phyloP scores from a whole-genome alignment of 2,113 vertebrate species.

The Tympanuchus pallidicinctus region DNA sequence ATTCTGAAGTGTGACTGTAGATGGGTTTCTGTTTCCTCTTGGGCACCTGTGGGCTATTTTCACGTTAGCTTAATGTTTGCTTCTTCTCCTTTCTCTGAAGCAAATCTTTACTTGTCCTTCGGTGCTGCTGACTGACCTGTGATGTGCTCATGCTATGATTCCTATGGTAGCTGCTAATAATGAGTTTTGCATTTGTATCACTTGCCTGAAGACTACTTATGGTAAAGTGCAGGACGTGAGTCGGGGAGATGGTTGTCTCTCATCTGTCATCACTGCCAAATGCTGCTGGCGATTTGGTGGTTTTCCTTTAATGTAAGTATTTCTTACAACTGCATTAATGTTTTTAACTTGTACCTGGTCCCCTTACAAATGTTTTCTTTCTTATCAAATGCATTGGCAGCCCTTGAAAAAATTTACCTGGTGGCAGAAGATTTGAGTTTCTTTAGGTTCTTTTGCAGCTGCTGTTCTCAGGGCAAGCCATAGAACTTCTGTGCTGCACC shows the following conservation, averaged over 20 bases:
- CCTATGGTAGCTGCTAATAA: neutral
- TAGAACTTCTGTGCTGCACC: neutral
- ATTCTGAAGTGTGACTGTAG: neutral
- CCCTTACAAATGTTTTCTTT: neutral
- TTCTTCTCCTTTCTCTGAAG: neutral
- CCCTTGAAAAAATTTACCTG: neutral
- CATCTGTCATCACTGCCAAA: rapidly evolving
- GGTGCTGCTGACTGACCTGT: neutral
- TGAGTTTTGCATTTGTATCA: rapidly evolving
- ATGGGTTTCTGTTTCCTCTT: rapidly evolving
- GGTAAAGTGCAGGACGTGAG: neutral
- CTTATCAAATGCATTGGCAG: neutral
- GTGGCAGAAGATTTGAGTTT: neutral
- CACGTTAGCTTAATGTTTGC: rapidly evolving
- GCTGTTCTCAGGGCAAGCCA: neutral
- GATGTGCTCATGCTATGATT: neutral
- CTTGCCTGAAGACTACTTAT: neutral
- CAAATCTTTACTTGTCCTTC: neutral
- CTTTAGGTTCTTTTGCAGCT: neutral
- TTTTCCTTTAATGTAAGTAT: neutral
- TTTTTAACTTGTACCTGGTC: neutral
- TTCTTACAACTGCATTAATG: neutral
- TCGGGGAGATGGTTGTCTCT: neutral
- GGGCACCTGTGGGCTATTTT: neutral
- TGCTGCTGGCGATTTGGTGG: neutral